Base-by-base conservation (phyloP, 2,797 vertebrate genomes). In the Rousettus madagascariensis region DNA sequence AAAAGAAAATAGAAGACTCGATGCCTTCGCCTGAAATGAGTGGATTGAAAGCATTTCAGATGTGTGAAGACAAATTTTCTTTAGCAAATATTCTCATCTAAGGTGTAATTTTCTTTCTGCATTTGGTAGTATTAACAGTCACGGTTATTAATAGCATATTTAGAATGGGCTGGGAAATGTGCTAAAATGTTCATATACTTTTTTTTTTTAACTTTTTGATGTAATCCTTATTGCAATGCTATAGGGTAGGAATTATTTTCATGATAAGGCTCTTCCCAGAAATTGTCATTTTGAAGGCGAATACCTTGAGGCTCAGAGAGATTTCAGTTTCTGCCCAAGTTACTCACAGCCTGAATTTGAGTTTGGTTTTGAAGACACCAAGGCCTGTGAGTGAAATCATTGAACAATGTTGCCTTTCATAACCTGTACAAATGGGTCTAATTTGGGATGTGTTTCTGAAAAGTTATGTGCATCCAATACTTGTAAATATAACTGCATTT, bases 61-160 rank as follows among this genome's bases (percentile, higher is more conserved):
- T 55, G 9, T 51, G 24, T 57, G 41, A 93, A 85, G 55, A n/a
- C 22, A 86, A 55, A 43, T 43, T 89, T 80, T 36, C 49, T 91
- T 68, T 69, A 88, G 51, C 33, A 95, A 92, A 36, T 82, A 89
- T 89, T 87, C 72, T 91, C 7, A 41, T 71, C 16, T 78, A 51
- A 72, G n/a, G n/a, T 78, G 8, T 75, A 65, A 66, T 90, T 88
- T 75, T 49, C 10, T 36, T 75, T 77, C 22, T 71, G 24, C 17
- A 28, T 77, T 49, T 72, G 66, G 4, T 61, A 68, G 26, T 66
- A 78, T 78, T 71, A 68, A 75, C 30, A 36, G 22, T 59, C 51
- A 24, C 5, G 86, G n/a, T 33, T 79, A 17, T 78, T 94, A 59
- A 26, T 59, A 26, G 7, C 7, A 28, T n/a, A 16, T 1, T 89